Conservation (phyloP, 2,888 invertebrate genomes). For the Antheraea assamensis region DNA sequence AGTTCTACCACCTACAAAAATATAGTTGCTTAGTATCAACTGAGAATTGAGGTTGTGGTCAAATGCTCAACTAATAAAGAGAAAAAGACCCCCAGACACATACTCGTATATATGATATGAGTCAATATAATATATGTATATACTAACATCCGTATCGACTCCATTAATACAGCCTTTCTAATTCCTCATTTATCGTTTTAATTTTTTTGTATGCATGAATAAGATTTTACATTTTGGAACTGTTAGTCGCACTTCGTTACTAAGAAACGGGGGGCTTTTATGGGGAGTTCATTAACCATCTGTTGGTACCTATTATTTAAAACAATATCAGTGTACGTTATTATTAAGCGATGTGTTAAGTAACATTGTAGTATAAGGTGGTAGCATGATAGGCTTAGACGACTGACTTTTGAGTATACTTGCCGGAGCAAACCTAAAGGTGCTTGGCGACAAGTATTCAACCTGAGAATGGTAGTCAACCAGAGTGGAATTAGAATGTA, state of each 20-base stretch:
- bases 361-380: too few relatives aligned
- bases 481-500: too few relatives aligned
- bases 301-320: not conserved
- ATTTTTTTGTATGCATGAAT: not conserved
- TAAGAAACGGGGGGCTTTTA: conserved; percentile 1
- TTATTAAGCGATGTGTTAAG: too few relatives aligned
- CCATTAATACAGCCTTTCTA: not conserved
- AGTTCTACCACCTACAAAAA: too few relatives aligned
- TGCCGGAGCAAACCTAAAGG: too few relatives aligned
- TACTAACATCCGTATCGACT: not conserved
- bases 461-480: too few relatives aligned
- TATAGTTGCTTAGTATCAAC: too few relatives aligned
- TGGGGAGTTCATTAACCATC: not conserved
- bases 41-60: not conserved
- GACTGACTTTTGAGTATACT: too few relatives aligned
- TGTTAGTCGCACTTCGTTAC: not conserved
- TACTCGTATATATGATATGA: not conserved
- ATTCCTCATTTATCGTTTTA: not conserved
- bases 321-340: not conserved
- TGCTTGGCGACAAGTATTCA: too few relatives aligned
- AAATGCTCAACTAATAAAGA: not conserved
- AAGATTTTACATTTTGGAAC: not conserved
- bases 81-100: not conserved
- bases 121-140: not conserved
- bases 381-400: too few relatives aligned